Evolutionary conservation across 2,888 invertebrate species (phyloP).

Genomic region (Ypsolopha sequella): DNA sequence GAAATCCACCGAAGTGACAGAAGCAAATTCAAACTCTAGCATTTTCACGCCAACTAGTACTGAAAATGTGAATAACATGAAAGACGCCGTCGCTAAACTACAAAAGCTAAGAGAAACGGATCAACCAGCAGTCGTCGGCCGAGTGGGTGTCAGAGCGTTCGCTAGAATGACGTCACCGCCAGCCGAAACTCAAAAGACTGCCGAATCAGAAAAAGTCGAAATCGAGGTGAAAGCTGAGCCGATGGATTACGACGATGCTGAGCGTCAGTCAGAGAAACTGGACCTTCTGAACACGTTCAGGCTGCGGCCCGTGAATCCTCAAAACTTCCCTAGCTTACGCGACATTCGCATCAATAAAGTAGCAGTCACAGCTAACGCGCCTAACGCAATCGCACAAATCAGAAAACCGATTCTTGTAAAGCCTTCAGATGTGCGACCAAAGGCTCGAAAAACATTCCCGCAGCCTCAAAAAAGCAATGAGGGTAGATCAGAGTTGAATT

Average conservation of each 20-base stretch:
- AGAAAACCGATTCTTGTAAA: slow-evolving; percentile 14
- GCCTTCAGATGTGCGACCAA: slow-evolving; percentile 26
- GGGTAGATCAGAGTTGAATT: slow-evolving; percentile 41
- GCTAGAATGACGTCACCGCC: slow-evolving; percentile 49
- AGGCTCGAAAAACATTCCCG: slow-evolving; percentile 54
- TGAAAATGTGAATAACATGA: slow-evolving; percentile 32
- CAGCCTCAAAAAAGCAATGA: slow-evolving; percentile 46
- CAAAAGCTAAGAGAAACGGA: slow-evolving; percentile 29
- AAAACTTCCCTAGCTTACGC: slow-evolving; percentile 21
- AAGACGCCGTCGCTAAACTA: slow-evolving; percentile 35
- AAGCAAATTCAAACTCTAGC: slow-evolving; percentile 26
- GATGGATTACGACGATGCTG: slow-evolving; percentile 46
- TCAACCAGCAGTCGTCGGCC: slow-evolving; percentile 32
- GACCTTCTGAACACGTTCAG: slow-evolving; percentile 50
- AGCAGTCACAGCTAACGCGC: slow-evolving; percentile 22
- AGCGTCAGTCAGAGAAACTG: slow-evolving; percentile 44
- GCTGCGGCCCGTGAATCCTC: slow-evolving; percentile 40
- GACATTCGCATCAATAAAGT: slow-evolving; percentile 52
- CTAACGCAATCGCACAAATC: slow-evolving; percentile 7
- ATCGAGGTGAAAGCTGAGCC: slow-evolving; percentile 58
- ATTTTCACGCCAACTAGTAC: slow-evolving; percentile 41
- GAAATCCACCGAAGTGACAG: background rate
- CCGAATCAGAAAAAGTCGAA: slow-evolving; percentile 24
- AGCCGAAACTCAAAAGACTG: slow-evolving; percentile 10
- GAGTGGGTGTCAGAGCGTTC: slow-evolving; percentile 54